phyloP scores from a whole-genome alignment of 2,888 invertebrate genomes.

The Rhopalosiphum nymphaeae region DNA sequence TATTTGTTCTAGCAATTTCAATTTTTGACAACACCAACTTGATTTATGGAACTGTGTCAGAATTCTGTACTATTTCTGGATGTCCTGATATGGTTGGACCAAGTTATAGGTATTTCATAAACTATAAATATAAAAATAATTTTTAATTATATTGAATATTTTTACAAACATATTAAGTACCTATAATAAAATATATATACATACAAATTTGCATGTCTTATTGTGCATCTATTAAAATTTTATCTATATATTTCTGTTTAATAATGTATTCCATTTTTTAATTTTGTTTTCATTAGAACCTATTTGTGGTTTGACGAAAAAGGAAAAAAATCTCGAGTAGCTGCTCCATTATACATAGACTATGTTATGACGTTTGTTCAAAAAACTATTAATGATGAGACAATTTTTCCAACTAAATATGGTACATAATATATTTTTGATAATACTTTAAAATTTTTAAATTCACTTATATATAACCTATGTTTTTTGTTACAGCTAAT shows the following conservation, averaged over 20 bases:
- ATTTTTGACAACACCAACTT: constrained; percentile 99
- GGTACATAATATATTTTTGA: constrained; percentile 75
- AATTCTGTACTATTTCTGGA: constrained; percentile 95
- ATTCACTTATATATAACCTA: constrained; percentile 59
- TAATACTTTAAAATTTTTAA: constrained; percentile 15
- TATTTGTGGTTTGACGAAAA: constrained; percentile 99
- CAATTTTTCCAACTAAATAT: constrained; percentile 98
- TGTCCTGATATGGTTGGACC: constrained; percentile 99
- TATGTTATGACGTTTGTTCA: constrained; percentile 99
- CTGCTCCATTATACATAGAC: constrained; percentile 98
- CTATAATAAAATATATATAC: no score
- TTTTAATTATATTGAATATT: not conserved
- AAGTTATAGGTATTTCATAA: constrained; percentile 81
- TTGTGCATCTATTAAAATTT: not conserved
- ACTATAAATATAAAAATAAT: not conserved
- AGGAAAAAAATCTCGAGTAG: constrained; percentile 96
- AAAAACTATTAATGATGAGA: constrained; percentile 96
- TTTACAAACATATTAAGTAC: no score
- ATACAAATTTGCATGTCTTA: not conserved
- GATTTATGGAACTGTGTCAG: constrained; percentile 97
- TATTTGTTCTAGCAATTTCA: constrained; percentile 82
- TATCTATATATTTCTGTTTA: not conserved
- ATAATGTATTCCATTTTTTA: not conserved
- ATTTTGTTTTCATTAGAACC: constrained; percentile 76
- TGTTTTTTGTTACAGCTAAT: constrained; percentile 77